Base-by-base conservation (phyloP, 2,888 invertebrate species). In the Cyrtodaria siliqua region DNA sequence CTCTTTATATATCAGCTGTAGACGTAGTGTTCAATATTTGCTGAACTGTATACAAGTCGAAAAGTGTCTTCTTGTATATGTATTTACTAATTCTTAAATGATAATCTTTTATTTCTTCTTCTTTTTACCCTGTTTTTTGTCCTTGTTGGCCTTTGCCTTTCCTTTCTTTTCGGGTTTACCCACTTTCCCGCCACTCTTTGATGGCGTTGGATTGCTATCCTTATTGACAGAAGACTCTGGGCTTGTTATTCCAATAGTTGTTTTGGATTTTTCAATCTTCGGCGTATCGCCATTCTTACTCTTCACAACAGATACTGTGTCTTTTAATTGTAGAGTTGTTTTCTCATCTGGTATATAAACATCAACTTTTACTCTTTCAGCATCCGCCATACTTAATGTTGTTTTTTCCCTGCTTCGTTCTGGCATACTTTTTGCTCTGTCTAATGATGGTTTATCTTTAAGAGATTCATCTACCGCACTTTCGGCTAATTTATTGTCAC, bases 291-390 rank as follows among this genome's bases (percentile, higher is more conserved):
- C 72, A 24, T 55, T 72, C 49, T 66, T 71, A 18, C 55, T 66
- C 53, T 78, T 78, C 1, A 74, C 38, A 42, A 71, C 60, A 20
- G 69, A 74, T 4, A 80, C 70, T 2, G 80, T 80, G 20, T 80
- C 80, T 27, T 76, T 72, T n/a, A 80, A 50, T 33, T 64, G 60
- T 2, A 80, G 29, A 27, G 53, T 69, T 14, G 72, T 63, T 18
- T 72, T 69, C 9, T 66, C 76, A 50, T 76, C 66, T 14, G 80
- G 80, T 24, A 80, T 33, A 63, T 80, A 80, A 12, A 80, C 80
- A 42, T 72, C 80, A 14, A 80, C 80, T 44, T 76, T 73, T 3
- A 80, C 69, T 44, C 63, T 73, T 33, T 72, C 72, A 18, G 75
- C 75, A 42, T 79, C 79, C 26, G 53, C 60, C 26, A 79, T n/a